Conservation (phyloP, 2,797 vertebrate species). For the Leucoraja ocellata region DNA sequence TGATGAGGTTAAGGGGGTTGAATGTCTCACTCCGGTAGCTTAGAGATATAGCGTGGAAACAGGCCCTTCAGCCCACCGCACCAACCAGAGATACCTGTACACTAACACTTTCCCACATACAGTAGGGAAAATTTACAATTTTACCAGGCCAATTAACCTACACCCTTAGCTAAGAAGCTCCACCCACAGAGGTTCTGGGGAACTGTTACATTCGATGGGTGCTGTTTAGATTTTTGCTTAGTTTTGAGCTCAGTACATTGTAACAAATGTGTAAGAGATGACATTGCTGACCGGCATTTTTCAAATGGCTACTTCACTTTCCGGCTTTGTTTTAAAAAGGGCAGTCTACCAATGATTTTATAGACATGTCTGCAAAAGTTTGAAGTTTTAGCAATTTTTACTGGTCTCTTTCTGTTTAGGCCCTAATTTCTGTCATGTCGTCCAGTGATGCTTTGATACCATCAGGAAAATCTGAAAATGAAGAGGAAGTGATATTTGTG, state of each 20-base stretch:
- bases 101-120: too few species aligned
- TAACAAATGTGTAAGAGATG: background rate
- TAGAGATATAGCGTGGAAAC: too few species aligned
- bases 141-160: too few species aligned
- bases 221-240: too few species aligned
- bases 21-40: background rate
- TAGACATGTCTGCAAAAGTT: background rate
- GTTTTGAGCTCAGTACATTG: too few species aligned
- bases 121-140: too few species aligned
- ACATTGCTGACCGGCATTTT: background rate
- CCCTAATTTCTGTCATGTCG: conserved; percentile 41
- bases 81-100: too few species aligned
- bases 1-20: background rate
- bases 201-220: too few species aligned
- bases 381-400: background rate
- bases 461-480: conserved; percentile 43
- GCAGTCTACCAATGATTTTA: background rate
- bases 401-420: background rate
- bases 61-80: too few species aligned
- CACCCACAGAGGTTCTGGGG: too few species aligned
- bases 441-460: conserved; percentile 51
- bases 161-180: too few species aligned
- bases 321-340: background rate
- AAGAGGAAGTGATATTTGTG: conserved; percentile 65
- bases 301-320: background rate